Evolutionary conservation across 2,797 vertebrate genomes (phyloP).

Genomic region (Muscicapa striata): DNA sequence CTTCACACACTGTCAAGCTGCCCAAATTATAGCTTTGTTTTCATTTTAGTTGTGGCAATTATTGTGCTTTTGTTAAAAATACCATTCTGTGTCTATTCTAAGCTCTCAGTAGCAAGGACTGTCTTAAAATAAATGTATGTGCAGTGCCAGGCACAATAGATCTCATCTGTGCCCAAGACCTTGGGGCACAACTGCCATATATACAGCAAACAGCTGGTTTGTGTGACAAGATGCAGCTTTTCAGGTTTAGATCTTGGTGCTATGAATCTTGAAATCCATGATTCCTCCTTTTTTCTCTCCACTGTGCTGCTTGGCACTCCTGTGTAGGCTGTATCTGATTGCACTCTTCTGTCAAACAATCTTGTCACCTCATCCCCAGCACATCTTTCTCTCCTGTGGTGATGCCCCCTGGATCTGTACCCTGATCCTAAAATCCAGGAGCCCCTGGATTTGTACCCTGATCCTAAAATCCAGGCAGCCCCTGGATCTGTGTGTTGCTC

Average conservation of each 20-base stretch:
- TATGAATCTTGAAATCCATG: not conserved
- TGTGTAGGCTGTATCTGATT: not conserved
- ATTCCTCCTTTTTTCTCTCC: not conserved
- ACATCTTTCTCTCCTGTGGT: not conserved
- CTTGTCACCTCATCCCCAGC: not conserved
- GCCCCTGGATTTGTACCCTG: not conserved
- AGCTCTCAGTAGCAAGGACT: constrained; percentile 5
- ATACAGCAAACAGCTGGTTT: not conserved
- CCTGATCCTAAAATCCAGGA: not conserved
- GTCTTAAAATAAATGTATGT: constrained; percentile 48
- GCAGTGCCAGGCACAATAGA: constrained; percentile 32
- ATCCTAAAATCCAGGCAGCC: not conserved
- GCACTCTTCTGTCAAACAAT: not conserved
- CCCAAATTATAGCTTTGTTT: constrained; percentile 63
- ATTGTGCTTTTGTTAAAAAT: constrained; percentile 66
- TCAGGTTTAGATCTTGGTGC: not conserved
- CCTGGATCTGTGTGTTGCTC: not conserved
- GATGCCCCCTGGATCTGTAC: not conserved
- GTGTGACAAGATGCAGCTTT: not conserved
- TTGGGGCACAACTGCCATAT: not conserved
- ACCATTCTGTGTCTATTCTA: constrained; percentile 48
- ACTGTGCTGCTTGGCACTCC: not conserved
- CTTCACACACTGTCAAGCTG: constrained; percentile 1
- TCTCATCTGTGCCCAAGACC: not conserved
- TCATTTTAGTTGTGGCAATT: constrained; percentile 51